Conservation (phyloP, 1,140 invertebrate species). For the Pararge aegeria region DNA sequence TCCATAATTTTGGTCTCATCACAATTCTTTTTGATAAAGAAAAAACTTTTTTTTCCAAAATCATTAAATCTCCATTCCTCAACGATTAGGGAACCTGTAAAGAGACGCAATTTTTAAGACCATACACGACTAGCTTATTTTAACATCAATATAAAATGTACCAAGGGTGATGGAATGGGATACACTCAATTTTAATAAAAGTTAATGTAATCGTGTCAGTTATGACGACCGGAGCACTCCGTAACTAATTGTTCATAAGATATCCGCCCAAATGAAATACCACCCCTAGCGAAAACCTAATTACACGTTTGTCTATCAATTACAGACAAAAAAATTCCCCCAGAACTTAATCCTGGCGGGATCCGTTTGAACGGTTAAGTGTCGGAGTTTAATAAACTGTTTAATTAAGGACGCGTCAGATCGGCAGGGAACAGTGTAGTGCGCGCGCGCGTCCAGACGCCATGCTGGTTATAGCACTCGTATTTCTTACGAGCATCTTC, state of each 20-base stretch:
- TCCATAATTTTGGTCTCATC: too few relatives aligned
- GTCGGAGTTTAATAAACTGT: conserved; percentile 75
- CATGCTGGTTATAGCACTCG: conserved; percentile 50
- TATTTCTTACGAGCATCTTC: conserved; percentile 32
- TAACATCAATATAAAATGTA: conserved; percentile 5
- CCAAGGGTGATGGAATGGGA: background rate
- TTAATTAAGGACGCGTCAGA: conserved; percentile 70
- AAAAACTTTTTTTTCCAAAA: too few relatives aligned
- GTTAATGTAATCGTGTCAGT: conserved; percentile 21
- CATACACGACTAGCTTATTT: too few relatives aligned
- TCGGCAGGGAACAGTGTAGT: conserved; percentile 56
- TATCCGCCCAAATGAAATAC: conserved; percentile 40
- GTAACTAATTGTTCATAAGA: conserved; percentile 30
- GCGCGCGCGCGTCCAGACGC: conserved; percentile 58
- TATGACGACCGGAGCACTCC: conserved; percentile 17
- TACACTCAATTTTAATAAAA: conserved; percentile 15
- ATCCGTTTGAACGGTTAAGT: conserved; percentile 64
- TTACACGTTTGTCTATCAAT: conserved; percentile 64
- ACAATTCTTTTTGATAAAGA: too few relatives aligned
- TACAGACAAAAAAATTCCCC: conserved; percentile 50
- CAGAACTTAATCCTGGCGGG: conserved; percentile 41
- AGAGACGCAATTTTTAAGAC: too few relatives aligned
- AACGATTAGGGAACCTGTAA: too few relatives aligned
- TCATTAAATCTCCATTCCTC: too few relatives aligned
- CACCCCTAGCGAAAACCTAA: conserved; percentile 54